Conservation (phyloP, 2,113 vertebrate genomes). For the Geothlypis trichas region DNA sequence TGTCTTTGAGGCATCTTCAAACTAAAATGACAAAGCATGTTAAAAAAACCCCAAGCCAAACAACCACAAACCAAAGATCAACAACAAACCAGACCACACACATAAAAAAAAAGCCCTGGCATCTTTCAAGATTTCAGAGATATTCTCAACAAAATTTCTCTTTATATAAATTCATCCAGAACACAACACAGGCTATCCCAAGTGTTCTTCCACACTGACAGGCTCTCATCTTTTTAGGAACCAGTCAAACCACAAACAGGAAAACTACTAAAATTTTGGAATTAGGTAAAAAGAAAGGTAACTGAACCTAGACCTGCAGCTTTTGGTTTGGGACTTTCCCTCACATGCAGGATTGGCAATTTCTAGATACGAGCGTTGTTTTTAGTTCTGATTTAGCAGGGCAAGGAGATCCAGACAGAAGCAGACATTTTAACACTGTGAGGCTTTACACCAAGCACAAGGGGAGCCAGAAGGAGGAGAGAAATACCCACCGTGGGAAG, state of each 20-base stretch:
- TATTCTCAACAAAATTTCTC: neutral
- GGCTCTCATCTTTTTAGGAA: neutral
- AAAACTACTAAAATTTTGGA: neutral
- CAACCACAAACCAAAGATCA: neutral
- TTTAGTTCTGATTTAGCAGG: neutral
- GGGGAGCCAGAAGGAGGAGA: neutral
- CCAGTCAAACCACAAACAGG: neutral
- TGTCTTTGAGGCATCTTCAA: neutral
- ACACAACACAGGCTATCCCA: neutral
- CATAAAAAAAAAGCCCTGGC: neutral
- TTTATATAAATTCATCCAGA: neutral
- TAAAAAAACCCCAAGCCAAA: neutral
- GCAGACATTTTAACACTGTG: neutral
- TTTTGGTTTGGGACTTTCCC: neutral
- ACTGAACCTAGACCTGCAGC: neutral
- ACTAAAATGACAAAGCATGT: neutral
- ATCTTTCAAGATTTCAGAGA: neutral
- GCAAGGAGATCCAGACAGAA: neutral
- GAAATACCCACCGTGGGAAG: neutral
- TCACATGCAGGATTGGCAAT: fast-evolving
- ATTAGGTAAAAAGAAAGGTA: neutral
- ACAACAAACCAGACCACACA: neutral
- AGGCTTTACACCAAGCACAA: neutral
- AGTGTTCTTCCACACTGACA: neutral
- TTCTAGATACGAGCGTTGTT: neutral